Evolutionary conservation across 2,113 vertebrate species (phyloP), one percentile per base, ranked within the genome.

Genomic region (Tichodroma muraria): DNA sequence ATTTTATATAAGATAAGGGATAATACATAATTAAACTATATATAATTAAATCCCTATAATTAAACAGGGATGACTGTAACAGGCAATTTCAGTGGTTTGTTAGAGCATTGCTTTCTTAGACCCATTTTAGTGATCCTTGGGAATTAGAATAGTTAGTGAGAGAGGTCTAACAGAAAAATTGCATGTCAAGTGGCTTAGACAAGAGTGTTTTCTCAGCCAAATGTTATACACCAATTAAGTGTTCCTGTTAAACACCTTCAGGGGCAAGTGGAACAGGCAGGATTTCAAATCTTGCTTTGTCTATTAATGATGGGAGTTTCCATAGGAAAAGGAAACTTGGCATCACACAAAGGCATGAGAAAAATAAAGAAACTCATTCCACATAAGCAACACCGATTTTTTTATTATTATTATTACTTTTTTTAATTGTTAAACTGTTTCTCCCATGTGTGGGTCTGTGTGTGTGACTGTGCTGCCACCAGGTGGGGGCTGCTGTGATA

Each of bases 401-500:
- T 44, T 17, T 30, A 10, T 37, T n/a, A 15, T n/a, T 22, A 35
- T n/a, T 33, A 15, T n/a, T 40, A 45, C 14, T 57, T 19, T 30
- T 18, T 10, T 10, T 2, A 0, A 24, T 19, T n/a, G 31, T 31
- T 6, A 4, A 70, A 4, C 35, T 27, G 0, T 86, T 40, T 59
- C 2, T 37, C 2, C 9, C 2, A 1, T 68, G 21, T 52, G 5
- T 23, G 4, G 4, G 12, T 40, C 12, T 44, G 63, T 95, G 53
- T 3, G 0, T 80, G 76, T 56, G 68, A 27, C 13, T 47, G 68
- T 88, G 88, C 76, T 94, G 95, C 95, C 96, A 93, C 52, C 96
- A 93, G 64, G 30, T 75, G 96, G 59, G 33, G 19, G 23, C 54
- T 80, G 68, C 61, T 63, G 56, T 37, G 37, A 37, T 20, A 13